phyloP scores from a whole-genome alignment of 2,888 invertebrate genomes.

The Acronicta alni region DNA sequence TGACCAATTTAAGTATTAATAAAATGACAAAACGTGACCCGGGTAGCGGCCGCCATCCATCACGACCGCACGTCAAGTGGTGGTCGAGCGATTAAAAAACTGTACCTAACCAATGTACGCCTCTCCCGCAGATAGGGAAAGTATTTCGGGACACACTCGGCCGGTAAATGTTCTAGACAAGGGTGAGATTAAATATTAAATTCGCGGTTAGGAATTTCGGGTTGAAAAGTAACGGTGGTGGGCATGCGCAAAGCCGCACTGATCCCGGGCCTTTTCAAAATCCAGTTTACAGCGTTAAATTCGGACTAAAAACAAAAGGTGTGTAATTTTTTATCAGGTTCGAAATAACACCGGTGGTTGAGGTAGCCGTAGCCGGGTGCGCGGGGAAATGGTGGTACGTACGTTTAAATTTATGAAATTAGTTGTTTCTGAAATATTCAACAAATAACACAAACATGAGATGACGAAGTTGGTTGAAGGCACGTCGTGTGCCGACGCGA shows the following conservation, averaged over 20 bases:
- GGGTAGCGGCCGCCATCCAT: slow-evolving; percentile 80
- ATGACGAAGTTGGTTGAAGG: slow-evolving; percentile 75
- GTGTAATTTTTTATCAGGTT: slow-evolving; percentile 78
- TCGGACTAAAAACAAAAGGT: slow-evolving; percentile 78
- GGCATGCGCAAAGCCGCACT: slow-evolving; percentile 75
- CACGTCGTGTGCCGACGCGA: slow-evolving; percentile 79
- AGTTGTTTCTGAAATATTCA: slow-evolving; percentile 62
- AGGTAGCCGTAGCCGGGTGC: slow-evolving; percentile 48
- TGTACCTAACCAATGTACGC: slow-evolving; percentile 80
- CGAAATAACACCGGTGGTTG: slow-evolving; percentile 64
- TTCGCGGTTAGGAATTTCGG: slow-evolving; percentile 87
- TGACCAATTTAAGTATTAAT: slow-evolving; percentile 88
- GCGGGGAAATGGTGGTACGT: slow-evolving; percentile 54
- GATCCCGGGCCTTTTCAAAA: slow-evolving; percentile 74
- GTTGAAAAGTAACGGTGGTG: slow-evolving; percentile 81
- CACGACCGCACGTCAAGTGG: slow-evolving; percentile 84
- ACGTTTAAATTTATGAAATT: slow-evolving; percentile 66
- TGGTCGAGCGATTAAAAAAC: slow-evolving; percentile 85
- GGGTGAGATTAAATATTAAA: slow-evolving; percentile 89
- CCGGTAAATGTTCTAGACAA: slow-evolving; percentile 88
- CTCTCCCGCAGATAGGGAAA: slow-evolving; percentile 69
- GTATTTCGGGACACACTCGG: slow-evolving; percentile 81
- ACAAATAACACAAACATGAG: slow-evolving; percentile 75
- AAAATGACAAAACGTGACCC: slow-evolving; percentile 89
- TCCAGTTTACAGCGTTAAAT: slow-evolving; percentile 78